Base-by-base conservation (phyloP, 2,888 invertebrate genomes). In the Pheosia gnoma region DNA sequence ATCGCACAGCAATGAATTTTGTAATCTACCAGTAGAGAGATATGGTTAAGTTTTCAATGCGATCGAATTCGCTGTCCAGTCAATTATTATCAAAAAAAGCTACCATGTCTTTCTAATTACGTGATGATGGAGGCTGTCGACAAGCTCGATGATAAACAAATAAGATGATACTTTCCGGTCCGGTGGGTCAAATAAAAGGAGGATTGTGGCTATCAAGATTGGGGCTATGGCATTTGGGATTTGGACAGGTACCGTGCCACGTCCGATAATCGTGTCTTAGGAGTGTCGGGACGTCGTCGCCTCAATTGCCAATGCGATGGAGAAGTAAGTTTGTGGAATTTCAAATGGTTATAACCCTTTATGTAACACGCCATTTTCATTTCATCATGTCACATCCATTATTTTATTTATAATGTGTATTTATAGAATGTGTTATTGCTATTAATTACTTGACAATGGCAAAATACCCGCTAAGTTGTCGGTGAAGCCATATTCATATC, bases 31-130 rank as follows among this genome's bases (percentile, higher is more conserved):
- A 0, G 0, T 0, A 3, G 1, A 0, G 0, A 0, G 0, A 56
- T 72, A 82, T 58, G 61, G 73, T 77, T 65, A 13, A 61, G 58
- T 62, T 62, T 77, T 59, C 52, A 56, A 61, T 8, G 0, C 10
- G 3, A 2, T 1, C 6, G 64, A 59, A 47, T 63, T 61, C 65
- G 65, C 77, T 78, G 83, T 83, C 82, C 82, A 81, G 81, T 87
- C 88, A 88, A 90, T 91, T 90, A 91, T 86, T 86, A 85, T 83
- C 85, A 87, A 89, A 88, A 88, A 89, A 85, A 66, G 65, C 79
- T 82, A 81, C 81, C 88, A 85, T 88, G 90, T 90, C 87, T 87
- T 83, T 85, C 88, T 90, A 90, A 91, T 91, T 90, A 90, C 84
- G 81, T 85, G 81, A 85, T 83, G 89, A 90, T 85, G 89, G 83